phyloP scores from a whole-genome alignment of 2,113 vertebrate species.

The Hippocampus mohnikei region DNA sequence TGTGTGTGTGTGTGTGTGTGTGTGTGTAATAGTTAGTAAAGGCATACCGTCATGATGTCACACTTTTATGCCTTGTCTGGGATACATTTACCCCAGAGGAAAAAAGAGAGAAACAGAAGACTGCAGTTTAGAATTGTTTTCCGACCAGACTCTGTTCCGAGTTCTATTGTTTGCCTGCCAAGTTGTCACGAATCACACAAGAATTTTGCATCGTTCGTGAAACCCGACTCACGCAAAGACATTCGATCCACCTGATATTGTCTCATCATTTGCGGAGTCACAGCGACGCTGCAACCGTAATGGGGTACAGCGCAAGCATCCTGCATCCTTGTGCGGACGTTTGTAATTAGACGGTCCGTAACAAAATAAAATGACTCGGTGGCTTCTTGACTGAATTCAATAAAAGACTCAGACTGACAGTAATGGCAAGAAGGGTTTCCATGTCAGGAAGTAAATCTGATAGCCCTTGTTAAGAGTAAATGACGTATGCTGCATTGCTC shows the following conservation, averaged over 20 bases:
- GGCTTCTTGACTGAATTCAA: background rate
- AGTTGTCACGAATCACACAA: constrained; percentile 11
- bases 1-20: too few relatives aligned
- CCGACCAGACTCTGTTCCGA: constrained; percentile 13
- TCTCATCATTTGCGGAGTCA: constrained; percentile 15
- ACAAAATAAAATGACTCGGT: background rate
- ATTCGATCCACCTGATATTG: constrained; percentile 37
- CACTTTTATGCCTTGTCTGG: background rate
- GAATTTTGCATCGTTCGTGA: constrained; percentile 13
- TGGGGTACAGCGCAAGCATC: background rate
- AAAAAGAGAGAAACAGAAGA: constrained; percentile 8
- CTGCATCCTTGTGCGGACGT: background rate
- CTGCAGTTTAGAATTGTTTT: constrained; percentile 10
- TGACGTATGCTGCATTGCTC: background rate
- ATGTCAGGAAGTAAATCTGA: background rate
- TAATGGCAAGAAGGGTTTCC: background rate
- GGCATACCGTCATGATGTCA: constrained; percentile 7
- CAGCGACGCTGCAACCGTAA: constrained; percentile 19
- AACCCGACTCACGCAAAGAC: constrained; percentile 31
- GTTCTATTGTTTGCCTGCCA: background rate
- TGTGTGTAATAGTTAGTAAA: constrained; percentile 7
- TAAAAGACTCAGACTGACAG: background rate
- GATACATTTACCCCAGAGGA: constrained; percentile 5
- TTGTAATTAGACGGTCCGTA: background rate
- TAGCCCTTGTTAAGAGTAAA: background rate